A percentile compares a stretch with the other conserved stretches of the same genome.
Evolutionary conservation across 2,113 vertebrate genomes (phyloP).

Genomic region (Rhabdornis inornatus): DNA sequence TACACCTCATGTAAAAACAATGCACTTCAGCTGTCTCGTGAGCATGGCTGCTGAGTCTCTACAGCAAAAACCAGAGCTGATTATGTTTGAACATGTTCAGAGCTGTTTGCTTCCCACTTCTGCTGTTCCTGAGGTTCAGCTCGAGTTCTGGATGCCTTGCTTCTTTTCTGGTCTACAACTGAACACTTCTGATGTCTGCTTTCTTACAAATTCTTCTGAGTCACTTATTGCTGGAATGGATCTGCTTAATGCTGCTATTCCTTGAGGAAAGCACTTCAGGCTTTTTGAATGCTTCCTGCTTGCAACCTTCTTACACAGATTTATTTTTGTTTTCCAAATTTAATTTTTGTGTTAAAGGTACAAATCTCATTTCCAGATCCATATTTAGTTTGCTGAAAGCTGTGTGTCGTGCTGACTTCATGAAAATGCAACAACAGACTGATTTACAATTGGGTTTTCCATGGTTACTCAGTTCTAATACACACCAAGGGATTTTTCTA

Average conservation of each 20-base stretch:
- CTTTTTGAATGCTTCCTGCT: neutral
- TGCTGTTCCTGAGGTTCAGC: neutral
- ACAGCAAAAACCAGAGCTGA: neutral
- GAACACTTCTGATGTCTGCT: accelerated
- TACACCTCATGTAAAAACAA: neutral
- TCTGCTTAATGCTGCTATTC: neutral
- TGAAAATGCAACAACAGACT: neutral
- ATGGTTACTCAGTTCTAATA: neutral
- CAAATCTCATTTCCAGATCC: neutral
- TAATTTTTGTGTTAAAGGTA: neutral
- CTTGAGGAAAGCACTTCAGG: neutral
- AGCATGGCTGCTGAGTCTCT: neutral
- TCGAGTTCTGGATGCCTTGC: accelerated
- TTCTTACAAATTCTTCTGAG: neutral
- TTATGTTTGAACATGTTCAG: accelerated
- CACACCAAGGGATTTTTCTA: neutral
- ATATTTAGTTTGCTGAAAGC: neutral
- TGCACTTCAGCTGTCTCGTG: neutral
- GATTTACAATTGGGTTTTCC: neutral
- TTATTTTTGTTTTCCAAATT: neutral
- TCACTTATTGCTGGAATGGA: neutral
- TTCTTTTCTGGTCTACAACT: neutral
- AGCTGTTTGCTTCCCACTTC: neutral
- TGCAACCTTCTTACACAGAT: neutral
- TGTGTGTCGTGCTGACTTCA: neutral